Percentiles rank a stretch among this genome's conserved stretches.
Evolutionary conservation across 2,113 vertebrate species (phyloP).

Genomic region (Dasyurus viverrinus): DNA sequence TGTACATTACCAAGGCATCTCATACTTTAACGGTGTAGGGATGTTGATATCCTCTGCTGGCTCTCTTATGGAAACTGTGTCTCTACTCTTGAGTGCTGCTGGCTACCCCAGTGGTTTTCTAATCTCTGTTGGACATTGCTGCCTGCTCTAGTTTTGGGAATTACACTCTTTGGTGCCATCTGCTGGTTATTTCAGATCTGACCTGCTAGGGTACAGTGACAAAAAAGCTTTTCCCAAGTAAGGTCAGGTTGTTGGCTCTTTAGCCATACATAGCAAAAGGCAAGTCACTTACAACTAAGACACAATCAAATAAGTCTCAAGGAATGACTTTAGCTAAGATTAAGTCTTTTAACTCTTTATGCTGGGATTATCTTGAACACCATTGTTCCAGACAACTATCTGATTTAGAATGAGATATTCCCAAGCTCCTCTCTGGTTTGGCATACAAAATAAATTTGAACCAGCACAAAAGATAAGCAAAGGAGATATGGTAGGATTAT

Average conservation of each 20-base stretch:
- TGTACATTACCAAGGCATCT: not conserved
- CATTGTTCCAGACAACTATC: not conserved
- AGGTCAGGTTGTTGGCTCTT: not conserved
- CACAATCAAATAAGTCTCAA: not conserved
- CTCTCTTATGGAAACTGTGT: not conserved
- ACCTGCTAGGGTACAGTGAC: not conserved
- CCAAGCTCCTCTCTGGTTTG: not conserved
- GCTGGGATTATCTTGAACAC: not conserved
- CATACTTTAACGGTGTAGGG: not conserved
- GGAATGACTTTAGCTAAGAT: not conserved
- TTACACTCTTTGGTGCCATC: not conserved
- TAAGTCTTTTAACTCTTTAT: not conserved
- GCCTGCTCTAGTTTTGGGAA: not conserved
- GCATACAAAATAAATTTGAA: not conserved
- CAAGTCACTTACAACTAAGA: not conserved
- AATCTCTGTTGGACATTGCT: not conserved
- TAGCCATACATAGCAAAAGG: not conserved
- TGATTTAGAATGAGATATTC: not conserved
- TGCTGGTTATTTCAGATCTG: not conserved
- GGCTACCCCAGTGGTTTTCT: not conserved
- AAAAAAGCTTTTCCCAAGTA: not conserved
- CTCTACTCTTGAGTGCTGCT: not conserved
- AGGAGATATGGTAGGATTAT: not conserved
- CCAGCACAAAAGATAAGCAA: not conserved
- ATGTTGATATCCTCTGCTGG: not conserved